Conservation (phyloP, 2,113 vertebrate genomes). For the Elephas maximus region DNA sequence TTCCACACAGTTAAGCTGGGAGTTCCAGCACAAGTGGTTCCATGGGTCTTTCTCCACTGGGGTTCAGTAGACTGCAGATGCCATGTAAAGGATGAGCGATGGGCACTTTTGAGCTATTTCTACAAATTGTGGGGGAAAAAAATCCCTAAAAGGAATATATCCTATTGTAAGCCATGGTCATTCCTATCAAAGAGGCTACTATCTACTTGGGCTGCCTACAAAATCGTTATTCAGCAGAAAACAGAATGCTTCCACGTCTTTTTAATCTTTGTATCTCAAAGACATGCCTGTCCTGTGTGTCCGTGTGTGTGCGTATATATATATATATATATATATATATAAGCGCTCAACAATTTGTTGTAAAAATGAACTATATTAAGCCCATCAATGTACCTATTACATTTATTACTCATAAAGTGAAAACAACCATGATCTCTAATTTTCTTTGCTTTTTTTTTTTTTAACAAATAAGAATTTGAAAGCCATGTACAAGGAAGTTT, state of each 20-base stretch:
- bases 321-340: neutral
- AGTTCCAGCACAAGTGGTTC: neutral
- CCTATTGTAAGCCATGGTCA: neutral
- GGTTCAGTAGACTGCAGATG: neutral
- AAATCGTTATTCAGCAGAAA: conserved; percentile 63
- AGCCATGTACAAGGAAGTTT: neutral
- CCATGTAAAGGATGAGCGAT: neutral
- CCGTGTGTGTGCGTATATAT: too few relatives aligned
- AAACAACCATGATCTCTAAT: conserved; percentile 29
- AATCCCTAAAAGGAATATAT: conserved; percentile 30
- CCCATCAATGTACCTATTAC: neutral
- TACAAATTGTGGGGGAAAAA: neutral
- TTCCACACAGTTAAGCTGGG: neutral
- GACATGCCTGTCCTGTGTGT: neutral
- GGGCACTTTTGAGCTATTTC: neutral
- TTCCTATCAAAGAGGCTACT: conserved; percentile 2
- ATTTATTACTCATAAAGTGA: neutral
- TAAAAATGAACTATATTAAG: conserved; percentile 50
- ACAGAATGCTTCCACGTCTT: neutral
- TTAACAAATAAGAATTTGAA: conserved; percentile 14
- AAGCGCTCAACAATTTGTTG: neutral
- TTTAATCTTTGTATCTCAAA: conserved; percentile 44
- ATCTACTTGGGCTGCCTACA: conserved; percentile 48
- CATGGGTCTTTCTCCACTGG: neutral
- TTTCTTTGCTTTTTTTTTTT: neutral